These are phyloP conservation scores for Etheostoma perlongum DNA, from an alignment of 2,797 vertebrate species.

Conservation along the genomic window DNA sequence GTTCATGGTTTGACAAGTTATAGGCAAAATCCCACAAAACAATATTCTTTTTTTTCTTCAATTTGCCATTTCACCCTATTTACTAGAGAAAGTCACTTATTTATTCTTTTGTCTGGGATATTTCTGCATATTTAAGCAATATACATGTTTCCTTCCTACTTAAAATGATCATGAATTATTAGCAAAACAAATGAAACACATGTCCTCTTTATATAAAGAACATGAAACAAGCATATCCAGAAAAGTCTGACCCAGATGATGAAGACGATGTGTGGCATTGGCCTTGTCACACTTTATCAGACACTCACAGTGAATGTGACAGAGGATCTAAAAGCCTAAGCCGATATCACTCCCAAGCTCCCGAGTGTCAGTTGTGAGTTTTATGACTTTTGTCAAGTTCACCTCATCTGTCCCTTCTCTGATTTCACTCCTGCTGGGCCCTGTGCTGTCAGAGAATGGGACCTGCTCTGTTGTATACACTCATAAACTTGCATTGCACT, in stretches of 20 bases:
- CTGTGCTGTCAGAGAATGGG: conserved; percentile 51
- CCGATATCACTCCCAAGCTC: conserved; percentile 26
- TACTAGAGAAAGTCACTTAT: not conserved
- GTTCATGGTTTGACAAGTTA: conserved; percentile 34
- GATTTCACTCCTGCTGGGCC: conserved; percentile 58
- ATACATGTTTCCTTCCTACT: not conserved
- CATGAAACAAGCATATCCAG: conserved; percentile 22
- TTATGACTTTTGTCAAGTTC: conserved; percentile 76
- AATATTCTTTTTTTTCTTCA: not conserved
- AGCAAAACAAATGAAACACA: not conserved
- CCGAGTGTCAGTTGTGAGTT: conserved; percentile 53
- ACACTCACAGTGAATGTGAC: conserved; percentile 23
- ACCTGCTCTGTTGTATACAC: conserved; percentile 16
- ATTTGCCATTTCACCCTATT: not conserved
- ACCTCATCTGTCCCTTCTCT: conserved; percentile 62
- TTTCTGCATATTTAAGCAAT: not conserved
- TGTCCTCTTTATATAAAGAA: conserved; percentile 33
- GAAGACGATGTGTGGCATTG: conserved; percentile 34
- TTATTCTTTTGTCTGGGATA: not conserved
- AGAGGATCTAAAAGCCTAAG: conserved; percentile 33
- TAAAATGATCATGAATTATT: conserved; percentile 14
- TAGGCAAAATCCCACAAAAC: not conserved
- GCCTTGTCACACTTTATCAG: conserved; percentile 39
- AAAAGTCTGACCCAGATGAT: conserved; percentile 32
- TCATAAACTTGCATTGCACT: conserved; percentile 30